phyloP scores from a whole-genome alignment of 2,888 invertebrate species.

The Drosophila demipolita region DNA sequence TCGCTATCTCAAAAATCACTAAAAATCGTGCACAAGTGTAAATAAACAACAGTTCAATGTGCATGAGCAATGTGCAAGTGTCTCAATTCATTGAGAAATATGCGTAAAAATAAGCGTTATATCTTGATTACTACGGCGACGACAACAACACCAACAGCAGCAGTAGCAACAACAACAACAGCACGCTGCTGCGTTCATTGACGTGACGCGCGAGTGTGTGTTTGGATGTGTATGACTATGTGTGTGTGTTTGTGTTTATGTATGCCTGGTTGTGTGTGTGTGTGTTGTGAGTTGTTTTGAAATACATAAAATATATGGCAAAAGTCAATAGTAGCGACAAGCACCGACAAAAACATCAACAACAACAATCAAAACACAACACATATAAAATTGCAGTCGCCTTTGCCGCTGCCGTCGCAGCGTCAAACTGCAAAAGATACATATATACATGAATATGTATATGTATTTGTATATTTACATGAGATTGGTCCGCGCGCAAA shows the following conservation, averaged over 20 bases:
- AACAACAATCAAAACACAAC: constrained; percentile 65
- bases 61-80: constrained; percentile 49
- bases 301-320: constrained; percentile 54
- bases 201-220: constrained; percentile 76
- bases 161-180: constrained; percentile 46
- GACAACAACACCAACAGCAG: constrained; percentile 54
- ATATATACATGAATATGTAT: constrained; percentile 25
- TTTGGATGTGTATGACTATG: constrained; percentile 48
- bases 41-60: constrained; percentile 65
- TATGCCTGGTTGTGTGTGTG: constrained; percentile 42
- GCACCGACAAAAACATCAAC: constrained; percentile 5
- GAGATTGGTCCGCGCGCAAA: constrained; percentile 48
- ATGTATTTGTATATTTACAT: constrained; percentile 46
- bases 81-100: constrained; percentile 67
- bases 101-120: constrained; percentile 68
- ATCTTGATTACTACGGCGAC: constrained; percentile 62
- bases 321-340: constrained; percentile 38
- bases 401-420: constrained; percentile 33
- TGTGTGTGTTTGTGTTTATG: constrained; percentile 48
- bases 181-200: constrained; percentile 80
- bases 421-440: constrained; percentile 40
- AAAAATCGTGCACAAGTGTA: constrained; percentile 67
- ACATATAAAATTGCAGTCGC: constrained; percentile 45
- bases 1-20: constrained; percentile 46
- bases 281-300: constrained; percentile 65